Evolutionary conservation across 2,113 vertebrate species (phyloP).

Genomic region (Pavo muticus): DNA sequence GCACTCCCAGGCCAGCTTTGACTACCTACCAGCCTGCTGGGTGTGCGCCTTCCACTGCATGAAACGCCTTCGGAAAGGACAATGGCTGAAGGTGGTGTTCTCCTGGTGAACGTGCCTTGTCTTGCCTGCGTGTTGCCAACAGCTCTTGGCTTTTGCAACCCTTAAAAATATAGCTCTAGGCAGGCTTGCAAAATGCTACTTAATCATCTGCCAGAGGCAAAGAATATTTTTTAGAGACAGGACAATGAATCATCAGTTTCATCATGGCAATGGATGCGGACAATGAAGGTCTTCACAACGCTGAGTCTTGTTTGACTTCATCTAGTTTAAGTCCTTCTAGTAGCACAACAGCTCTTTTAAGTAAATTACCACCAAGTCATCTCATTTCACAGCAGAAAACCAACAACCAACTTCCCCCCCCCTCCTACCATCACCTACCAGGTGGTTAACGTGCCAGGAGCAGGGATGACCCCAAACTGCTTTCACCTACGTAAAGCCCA

Average conservation of each 20-base stretch:
- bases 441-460: not conserved
- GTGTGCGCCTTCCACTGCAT: not conserved
- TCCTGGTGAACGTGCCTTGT: not conserved
- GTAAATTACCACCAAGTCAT: not conserved
- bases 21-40: not conserved
- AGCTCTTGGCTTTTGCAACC: slow-evolving; percentile 21
- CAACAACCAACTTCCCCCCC: not conserved
- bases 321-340: not conserved
- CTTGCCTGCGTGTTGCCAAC: slow-evolving; percentile 35
- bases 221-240: slow-evolving; percentile 46
- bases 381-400: not conserved
- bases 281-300: not conserved
- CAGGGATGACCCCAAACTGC: not conserved
- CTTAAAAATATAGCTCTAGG: slow-evolving; percentile 28
- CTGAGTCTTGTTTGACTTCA: not conserved
- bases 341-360: not conserved
- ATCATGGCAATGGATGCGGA: not conserved
- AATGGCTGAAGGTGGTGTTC: slow-evolving; percentile 18
- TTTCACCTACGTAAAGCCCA: not conserved
- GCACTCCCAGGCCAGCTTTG: not conserved
- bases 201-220: slow-evolving; percentile 61
- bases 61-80: slow-evolving; percentile 19
- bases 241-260: slow-evolving; percentile 64
- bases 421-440: not conserved
- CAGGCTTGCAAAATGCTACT: slow-evolving; percentile 46